Evolutionary conservation across 2,797 vertebrate genomes (phyloP).

Genomic region (Enteromius unitaeniatus): DNA sequence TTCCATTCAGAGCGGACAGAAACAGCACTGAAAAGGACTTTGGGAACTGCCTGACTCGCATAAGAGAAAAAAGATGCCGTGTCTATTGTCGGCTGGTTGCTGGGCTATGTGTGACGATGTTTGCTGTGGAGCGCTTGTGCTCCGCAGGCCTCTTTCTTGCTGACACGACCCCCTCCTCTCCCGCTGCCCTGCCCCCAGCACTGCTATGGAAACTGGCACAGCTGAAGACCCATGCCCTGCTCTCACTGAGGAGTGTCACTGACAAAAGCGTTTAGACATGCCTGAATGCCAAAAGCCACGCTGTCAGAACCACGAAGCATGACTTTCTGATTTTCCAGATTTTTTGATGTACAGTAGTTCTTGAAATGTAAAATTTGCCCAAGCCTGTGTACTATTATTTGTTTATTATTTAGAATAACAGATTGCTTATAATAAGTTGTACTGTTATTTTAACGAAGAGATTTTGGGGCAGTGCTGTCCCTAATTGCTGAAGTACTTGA

Average conservation of each 20-base stretch:
- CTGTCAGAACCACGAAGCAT: conserved; percentile 25
- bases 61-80: conserved; percentile 32
- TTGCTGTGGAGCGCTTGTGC: conserved; percentile 47
- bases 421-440: too few relatives aligned
- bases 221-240: conserved; percentile 54
- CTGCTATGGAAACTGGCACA: conserved; percentile 61
- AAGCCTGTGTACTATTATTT: background rate
- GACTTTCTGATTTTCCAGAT: conserved; percentile 1
- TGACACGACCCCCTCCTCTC: conserved; percentile 49
- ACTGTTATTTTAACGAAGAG: too few relatives aligned
- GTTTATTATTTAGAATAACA: background rate
- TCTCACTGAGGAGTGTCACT: conserved; percentile 53
- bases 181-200: conserved; percentile 33
- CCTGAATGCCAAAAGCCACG: conserved; percentile 49
- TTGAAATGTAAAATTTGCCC: background rate
- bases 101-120: conserved; percentile 48
- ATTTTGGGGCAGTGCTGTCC: background rate
- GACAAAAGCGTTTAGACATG: conserved; percentile 48
- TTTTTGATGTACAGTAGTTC: background rate
- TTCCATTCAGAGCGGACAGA: conserved; percentile 36
- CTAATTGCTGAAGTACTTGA: background rate
- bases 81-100: conserved; percentile 45
- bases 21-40: conserved; percentile 32
- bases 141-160: conserved; percentile 33
- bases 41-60: conserved; percentile 30